phyloP scores from a whole-genome alignment of 2,888 invertebrate genomes.

The Amphipyra tragopoginis region DNA sequence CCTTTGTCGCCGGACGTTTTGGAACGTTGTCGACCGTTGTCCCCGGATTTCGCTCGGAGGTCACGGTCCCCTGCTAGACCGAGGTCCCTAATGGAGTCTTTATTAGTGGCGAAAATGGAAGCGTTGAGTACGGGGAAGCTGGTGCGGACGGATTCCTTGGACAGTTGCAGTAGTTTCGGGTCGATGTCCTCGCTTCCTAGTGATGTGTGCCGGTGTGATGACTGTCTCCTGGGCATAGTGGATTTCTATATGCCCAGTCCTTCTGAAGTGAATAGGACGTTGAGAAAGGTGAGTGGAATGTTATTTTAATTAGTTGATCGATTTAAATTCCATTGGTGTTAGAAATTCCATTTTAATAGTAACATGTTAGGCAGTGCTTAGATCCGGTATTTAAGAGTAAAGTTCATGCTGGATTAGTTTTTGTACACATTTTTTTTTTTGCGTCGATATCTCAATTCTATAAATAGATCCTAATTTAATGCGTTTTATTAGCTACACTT shows the following conservation, averaged over 20 bases:
- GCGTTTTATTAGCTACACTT: too few species aligned
- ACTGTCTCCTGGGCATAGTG: slow-evolving; percentile 95
- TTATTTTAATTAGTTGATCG: slow-evolving; percentile 10
- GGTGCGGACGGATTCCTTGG: slow-evolving; percentile 94
- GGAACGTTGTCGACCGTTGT: slow-evolving; percentile 76
- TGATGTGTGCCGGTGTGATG: slow-evolving; percentile 95
- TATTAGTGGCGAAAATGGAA: slow-evolving; percentile 95
- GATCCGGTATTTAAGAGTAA: background rate
- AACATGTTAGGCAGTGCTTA: background rate
- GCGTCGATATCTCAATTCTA: background rate
- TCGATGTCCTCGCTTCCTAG: slow-evolving; percentile 92
- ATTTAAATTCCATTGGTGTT: background rate
- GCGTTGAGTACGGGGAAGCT: slow-evolving; percentile 90
- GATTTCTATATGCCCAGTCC: slow-evolving; percentile 92
- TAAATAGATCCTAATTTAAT: background rate
- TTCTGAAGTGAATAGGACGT: slow-evolving; percentile 84
- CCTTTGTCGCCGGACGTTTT: slow-evolving; percentile 83
- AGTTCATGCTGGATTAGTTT: background rate
- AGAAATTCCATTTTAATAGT: too few species aligned
- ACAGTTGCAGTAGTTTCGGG: slow-evolving; percentile 93
- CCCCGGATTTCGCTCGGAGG: slow-evolving; percentile 84
- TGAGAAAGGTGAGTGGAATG: slow-evolving; percentile 90
- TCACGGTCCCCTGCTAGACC: slow-evolving; percentile 90
- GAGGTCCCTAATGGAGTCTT: slow-evolving; percentile 94
- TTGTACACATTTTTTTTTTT: background rate